Evolutionary conservation across 2,797 vertebrate genomes (phyloP).

Genomic region (Semotilus atromaculatus): DNA sequence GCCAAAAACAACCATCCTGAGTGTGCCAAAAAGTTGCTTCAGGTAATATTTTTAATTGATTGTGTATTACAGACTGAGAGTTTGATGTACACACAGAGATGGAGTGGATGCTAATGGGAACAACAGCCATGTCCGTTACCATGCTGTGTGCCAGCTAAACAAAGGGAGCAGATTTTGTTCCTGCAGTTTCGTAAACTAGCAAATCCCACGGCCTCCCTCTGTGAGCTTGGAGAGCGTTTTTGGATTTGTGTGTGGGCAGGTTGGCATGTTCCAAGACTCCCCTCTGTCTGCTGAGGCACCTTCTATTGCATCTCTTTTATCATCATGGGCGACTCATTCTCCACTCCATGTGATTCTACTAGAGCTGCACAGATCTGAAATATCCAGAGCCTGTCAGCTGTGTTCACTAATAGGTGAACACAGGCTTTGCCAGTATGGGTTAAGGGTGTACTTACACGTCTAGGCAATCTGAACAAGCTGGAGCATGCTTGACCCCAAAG

Average conservation of each 20-base stretch:
- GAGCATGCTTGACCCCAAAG: too few relatives aligned
- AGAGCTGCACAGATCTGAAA: slow-evolving; percentile 12
- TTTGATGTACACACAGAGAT: not conserved
- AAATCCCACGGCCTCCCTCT: slow-evolving; percentile 26
- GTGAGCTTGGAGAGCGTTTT: slow-evolving; percentile 41
- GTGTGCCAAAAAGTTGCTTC: slow-evolving; percentile 89
- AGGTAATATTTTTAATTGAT: slow-evolving; percentile 78
- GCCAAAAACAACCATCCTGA: slow-evolving; percentile 90
- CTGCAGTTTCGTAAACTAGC: slow-evolving; percentile 29
- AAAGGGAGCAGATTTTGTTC: slow-evolving; percentile 31
- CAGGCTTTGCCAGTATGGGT: too few relatives aligned
- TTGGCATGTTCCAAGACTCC: slow-evolving; percentile 10
- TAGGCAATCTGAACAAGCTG: too few relatives aligned
- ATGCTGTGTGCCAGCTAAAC: slow-evolving; percentile 24
- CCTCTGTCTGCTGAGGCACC: not conserved
- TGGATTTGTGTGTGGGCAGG: slow-evolving; percentile 17
- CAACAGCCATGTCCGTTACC: not conserved
- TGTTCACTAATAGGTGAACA: not conserved
- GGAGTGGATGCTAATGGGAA: slow-evolving; percentile 11
- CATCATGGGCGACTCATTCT: not conserved
- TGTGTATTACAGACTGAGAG: not conserved
- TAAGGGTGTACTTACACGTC: too few relatives aligned
- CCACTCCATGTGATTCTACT: not conserved
- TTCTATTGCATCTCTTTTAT: not conserved
- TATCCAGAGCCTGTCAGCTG: not conserved